Percentiles rank a stretch among this genome's conserved stretches.
Evolutionary conservation across 2,888 invertebrate genomes (phyloP).

Genomic region (Smittia aterrima): DNA sequence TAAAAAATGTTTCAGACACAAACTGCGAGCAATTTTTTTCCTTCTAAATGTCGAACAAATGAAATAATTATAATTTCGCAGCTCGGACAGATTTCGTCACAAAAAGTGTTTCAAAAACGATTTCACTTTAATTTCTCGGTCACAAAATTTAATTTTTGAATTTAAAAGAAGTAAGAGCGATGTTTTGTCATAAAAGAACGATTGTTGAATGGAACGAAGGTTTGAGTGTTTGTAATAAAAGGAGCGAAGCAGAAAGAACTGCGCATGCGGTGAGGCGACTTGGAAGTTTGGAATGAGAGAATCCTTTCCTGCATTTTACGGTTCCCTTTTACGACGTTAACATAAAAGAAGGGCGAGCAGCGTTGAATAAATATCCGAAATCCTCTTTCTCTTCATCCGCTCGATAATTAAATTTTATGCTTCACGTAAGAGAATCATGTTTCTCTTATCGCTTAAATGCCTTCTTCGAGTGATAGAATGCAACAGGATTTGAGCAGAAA

Average conservation of each 20-base stretch:
- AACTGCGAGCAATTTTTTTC: not conserved
- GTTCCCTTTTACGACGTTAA: not conserved
- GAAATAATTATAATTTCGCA: too few relatives aligned
- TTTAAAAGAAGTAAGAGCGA: not conserved
- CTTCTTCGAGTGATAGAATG: not conserved
- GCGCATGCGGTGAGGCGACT: conserved; percentile 30
- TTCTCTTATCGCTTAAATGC: not conserved
- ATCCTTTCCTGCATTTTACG: not conserved
- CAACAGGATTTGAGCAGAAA: conserved; percentile 27
- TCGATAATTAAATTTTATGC: conserved; percentile 40
- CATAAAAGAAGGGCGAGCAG: not conserved
- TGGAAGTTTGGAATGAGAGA: not conserved
- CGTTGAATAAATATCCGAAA: not conserved
- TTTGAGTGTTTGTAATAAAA: not conserved
- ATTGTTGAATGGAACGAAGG: conserved; percentile 30
- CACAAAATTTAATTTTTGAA: too few relatives aligned
- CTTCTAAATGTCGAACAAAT: too few relatives aligned
- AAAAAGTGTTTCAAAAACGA: not conserved
- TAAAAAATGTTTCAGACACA: not conserved
- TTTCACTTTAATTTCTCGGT: too few relatives aligned
- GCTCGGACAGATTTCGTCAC: not conserved
- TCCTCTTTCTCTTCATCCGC: conserved; percentile 22
- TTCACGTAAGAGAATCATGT: conserved; percentile 23
- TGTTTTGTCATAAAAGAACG: not conserved
- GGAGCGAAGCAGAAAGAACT: conserved; percentile 8